Conservation (phyloP, 64 coral and sea anemone genomes). For the Cladopsammia gracilis region DNA sequence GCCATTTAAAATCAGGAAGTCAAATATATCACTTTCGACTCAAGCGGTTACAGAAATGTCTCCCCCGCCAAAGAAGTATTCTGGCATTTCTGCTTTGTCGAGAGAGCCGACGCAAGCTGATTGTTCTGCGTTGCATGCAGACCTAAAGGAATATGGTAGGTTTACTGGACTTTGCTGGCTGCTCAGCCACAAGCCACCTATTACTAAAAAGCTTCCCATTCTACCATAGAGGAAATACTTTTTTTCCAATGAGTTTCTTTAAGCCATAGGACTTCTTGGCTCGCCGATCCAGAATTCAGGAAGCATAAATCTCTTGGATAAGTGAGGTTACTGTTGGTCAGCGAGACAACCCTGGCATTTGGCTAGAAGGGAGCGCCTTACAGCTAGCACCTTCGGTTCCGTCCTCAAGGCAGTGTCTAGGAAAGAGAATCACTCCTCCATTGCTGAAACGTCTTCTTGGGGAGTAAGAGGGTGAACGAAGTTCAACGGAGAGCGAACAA, state of each 20-base stretch:
- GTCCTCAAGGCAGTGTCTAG: conserved; percentile 6
- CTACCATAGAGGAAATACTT: background rate
- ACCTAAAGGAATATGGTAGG: background rate
- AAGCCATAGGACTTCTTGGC: background rate
- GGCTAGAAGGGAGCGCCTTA: conserved; percentile 1
- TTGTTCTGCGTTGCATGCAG: background rate
- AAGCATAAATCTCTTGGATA: background rate
- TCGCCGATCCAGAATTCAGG: background rate
- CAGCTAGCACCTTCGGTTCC: conserved; percentile 33
- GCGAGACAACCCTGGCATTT: conserved; percentile 21
- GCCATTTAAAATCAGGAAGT: too few species aligned
- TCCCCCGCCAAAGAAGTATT: background rate
- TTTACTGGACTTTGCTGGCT: conserved; percentile 14
- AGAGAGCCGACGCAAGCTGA: conserved; percentile 18
- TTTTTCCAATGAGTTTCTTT: background rate
- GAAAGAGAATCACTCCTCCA: conserved; percentile 13
- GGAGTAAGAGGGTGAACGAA: conserved; percentile 46
- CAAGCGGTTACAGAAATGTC: conserved; percentile 27
- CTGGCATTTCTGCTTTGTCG: conserved; percentile 28
- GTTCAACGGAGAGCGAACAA: conserved; percentile 31
- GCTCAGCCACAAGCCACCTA: background rate
- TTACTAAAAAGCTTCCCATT: background rate
- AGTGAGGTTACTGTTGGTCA: background rate
- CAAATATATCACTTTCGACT: background rate
- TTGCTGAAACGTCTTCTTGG: conserved; percentile 13